These are phyloP conservation scores for Amphipyra berbera DNA, from an alignment of 2,888 invertebrate genomes.

Conservation along the genomic window DNA sequence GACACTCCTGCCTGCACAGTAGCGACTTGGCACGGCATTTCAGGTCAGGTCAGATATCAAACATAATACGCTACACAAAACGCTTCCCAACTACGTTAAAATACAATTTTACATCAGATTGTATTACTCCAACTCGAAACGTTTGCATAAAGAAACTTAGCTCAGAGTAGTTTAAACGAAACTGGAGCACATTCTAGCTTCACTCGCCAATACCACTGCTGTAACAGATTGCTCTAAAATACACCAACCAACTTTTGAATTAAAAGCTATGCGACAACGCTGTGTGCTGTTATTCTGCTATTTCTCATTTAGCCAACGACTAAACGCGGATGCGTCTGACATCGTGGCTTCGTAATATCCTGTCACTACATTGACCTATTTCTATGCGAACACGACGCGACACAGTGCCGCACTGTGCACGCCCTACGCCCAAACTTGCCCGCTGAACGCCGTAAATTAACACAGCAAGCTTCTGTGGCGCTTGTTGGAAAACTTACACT, in stretches of 20 bases:
- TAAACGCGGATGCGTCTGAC: slow-evolving; percentile 82
- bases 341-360: slow-evolving; percentile 86
- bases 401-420: slow-evolving; percentile 63
- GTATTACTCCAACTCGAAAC: slow-evolving; percentile 26
- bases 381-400: slow-evolving; percentile 64
- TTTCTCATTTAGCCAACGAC: slow-evolving; percentile 84
- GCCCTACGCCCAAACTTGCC: slow-evolving; percentile 54
- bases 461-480: slow-evolving; percentile 56
- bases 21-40: slow-evolving; percentile 37
- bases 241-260: slow-evolving; percentile 50
- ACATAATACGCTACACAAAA: slow-evolving; percentile 29
- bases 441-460: slow-evolving; percentile 54
- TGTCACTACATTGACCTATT: slow-evolving; percentile 80
- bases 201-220: slow-evolving; percentile 35
- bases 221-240: slow-evolving; percentile 53
- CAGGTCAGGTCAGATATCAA: slow-evolving; percentile 37
- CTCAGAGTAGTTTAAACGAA: slow-evolving; percentile 35
- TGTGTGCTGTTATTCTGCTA: slow-evolving; percentile 71
- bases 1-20: slow-evolving; percentile 4
- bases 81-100: slow-evolving; percentile 39
- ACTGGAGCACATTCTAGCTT: slow-evolving; percentile 35
- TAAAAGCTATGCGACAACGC: slow-evolving; percentile 56
- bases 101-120: slow-evolving; percentile 44
- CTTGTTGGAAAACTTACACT: slow-evolving; percentile 65
- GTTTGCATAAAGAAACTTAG: slow-evolving; percentile 50